A percentile compares a stretch with the other conserved stretches of the same genome.
Conservation (phyloP, 1,140 invertebrate species). For the Meloidogyne chitwoodi region DNA sequence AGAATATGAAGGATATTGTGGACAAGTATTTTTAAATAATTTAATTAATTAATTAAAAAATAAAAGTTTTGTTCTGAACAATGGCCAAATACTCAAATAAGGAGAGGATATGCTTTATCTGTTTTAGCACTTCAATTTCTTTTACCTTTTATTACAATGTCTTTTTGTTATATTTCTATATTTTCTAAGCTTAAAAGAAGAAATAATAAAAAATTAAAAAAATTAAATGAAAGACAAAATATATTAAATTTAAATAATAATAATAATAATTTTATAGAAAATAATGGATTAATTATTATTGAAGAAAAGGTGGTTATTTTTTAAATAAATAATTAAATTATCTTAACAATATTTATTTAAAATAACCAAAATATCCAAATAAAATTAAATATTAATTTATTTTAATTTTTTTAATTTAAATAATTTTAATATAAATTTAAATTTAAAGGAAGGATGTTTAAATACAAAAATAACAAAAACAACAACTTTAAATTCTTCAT, state of each 20-base stretch:
- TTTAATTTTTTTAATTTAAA: too few species aligned
- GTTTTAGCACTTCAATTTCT: constrained; percentile 52
- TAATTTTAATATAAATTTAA: background rate
- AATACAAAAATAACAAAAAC: background rate
- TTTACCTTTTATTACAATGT: constrained; percentile 60
- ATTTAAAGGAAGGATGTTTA: background rate
- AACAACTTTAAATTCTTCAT: background rate
- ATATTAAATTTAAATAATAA: constrained; percentile 17
- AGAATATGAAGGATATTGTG: constrained; percentile 39
- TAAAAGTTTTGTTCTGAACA: constrained; percentile 52
- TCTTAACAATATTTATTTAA: too few species aligned
- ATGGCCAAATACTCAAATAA: constrained; percentile 45
- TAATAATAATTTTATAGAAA: too few species aligned
- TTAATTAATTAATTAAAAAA: too few species aligned
- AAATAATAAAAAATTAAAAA: constrained; percentile 49
- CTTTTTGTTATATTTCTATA: constrained; percentile 57
- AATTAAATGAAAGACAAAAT: constrained; percentile 50
- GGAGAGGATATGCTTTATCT: constrained; percentile 42
- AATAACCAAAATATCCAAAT: too few species aligned
- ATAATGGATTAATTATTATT: background rate
- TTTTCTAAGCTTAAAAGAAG: constrained; percentile 47
- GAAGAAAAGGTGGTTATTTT: background rate
- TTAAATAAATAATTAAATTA: background rate
- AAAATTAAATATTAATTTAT: too few species aligned
- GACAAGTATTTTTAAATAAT: constrained; percentile 4